Percentiles rank a stretch among this genome's conserved stretches.
Evolutionary conservation across 2,113 vertebrate species (phyloP).

Genomic region (Micromys minutus): DNA sequence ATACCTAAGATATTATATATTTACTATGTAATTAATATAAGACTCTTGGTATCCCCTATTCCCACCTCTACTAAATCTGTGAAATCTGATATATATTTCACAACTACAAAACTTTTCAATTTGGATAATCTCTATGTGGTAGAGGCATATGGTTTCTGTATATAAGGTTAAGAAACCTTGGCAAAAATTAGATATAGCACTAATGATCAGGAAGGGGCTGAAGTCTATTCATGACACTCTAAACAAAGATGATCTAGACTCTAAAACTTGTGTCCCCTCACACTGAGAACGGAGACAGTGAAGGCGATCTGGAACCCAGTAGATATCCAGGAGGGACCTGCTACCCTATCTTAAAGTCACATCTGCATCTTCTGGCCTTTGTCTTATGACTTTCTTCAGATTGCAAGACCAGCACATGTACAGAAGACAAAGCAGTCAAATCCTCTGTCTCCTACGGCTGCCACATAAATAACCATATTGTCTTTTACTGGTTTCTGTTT

Average conservation of each 20-base stretch:
- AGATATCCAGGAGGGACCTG: neutral
- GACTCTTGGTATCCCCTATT: neutral
- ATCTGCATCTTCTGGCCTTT: neutral
- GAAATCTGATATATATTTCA: conserved; percentile 20
- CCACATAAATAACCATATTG: neutral
- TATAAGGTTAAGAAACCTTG: neutral
- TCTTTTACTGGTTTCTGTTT: neutral
- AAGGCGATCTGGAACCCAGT: too few species aligned
- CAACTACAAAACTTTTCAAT: neutral
- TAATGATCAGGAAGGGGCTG: neutral
- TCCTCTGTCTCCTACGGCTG: neutral
- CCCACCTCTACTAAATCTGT: neutral
- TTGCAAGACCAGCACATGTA: too few species aligned
- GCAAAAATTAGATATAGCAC: neutral
- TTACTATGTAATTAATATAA: neutral
- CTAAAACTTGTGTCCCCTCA: neutral
- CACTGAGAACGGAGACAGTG: neutral
- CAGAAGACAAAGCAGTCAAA: neutral
- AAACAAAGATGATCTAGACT: too few species aligned
- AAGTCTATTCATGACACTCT: too few species aligned
- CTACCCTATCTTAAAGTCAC: neutral
- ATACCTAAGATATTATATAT: neutral
- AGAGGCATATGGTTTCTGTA: neutral
- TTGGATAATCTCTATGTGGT: neutral
- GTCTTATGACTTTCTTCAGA: neutral